phyloP scores from a whole-genome alignment of 30 jellyfish, hydroid and myxozoan species.

The Hydractinia symbiolongicarpus region DNA sequence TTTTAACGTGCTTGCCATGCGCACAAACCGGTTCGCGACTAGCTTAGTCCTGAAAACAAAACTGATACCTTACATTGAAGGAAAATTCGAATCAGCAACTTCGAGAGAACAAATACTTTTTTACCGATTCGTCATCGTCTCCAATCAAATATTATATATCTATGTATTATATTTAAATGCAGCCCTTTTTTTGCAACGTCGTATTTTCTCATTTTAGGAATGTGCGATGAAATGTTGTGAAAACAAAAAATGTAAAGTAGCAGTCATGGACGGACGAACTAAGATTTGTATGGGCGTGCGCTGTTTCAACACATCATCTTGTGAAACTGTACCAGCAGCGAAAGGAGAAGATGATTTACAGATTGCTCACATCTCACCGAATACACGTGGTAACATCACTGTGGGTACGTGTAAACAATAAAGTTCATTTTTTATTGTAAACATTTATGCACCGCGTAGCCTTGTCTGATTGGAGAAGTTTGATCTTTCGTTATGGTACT shows the following conservation, averaged over 20 bases:
- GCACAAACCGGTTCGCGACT: too few relatives aligned
- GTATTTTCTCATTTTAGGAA: constrained; percentile 44
- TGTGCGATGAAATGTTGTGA: constrained; percentile 86
- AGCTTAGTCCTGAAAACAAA: too few relatives aligned
- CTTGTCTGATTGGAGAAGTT: neutral
- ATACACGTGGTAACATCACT: constrained; percentile 57
- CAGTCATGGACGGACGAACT: constrained; percentile 81
- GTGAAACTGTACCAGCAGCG: constrained; percentile 82
- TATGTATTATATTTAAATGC: too few relatives aligned
- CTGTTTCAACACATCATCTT: constrained; percentile 82
- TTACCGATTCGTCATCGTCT: too few relatives aligned
- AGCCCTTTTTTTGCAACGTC: too few relatives aligned
- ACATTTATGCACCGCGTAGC: neutral
- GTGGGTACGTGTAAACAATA: constrained; percentile 39
- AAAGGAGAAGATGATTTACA: constrained; percentile 80
- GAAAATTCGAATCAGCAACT: too few relatives aligned
- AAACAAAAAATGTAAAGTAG: constrained; percentile 72
- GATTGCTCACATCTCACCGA: constrained; percentile 81
- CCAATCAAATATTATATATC: too few relatives aligned
- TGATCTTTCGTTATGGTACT: neutral
- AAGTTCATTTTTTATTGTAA: neutral
- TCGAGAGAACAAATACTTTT: too few relatives aligned
- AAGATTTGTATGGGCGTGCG: constrained; percentile 87
- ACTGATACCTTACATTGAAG: too few relatives aligned
- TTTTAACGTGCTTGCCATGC: too few relatives aligned